Evolutionary conservation across 2,113 vertebrate species (phyloP), one percentile per base, ranked within the genome.

Genomic region (Thermophis baileyi): DNA sequence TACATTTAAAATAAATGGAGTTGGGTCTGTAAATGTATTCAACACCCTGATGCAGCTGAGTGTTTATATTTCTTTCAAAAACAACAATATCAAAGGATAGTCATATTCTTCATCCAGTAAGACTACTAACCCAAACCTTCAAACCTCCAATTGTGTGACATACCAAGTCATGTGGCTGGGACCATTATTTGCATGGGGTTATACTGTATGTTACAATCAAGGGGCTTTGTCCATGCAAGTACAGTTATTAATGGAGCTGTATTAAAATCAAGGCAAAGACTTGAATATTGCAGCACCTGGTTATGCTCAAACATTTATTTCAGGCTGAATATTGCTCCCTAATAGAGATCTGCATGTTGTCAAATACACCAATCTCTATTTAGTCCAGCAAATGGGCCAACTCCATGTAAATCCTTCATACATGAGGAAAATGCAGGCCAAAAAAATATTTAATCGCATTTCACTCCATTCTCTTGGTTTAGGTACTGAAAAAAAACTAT

Each of bases 1-100:
- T 1, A 6, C 47, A 86, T 46, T 46, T 46, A 0, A 30, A 74
- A 57, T 47, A 0, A 93, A 63, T 54, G 20, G 49, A 91, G 90
- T 89, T 4, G 22, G 0, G 46, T 49, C 20, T 92, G 94, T 44
- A 91, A 90, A 91, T 74, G 40, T 30, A 90, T 16, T 88, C 44
- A 49, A 51, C 16, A 51, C 30, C 14, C 35, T 46, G 25, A 0
- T 0, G 50, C 3, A 47, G 44, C 27, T 90, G 1, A n/a, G 51
- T 81, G 93, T 94, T 81, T 24, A 46, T 35, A 25, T 24, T 57
- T 89, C 18, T 49, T 94, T 93, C 18, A 90, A 90, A 86, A 27
- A 81, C 51, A 24, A 74, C 51, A 85, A 35, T 54, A 81, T n/a
- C 51, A 91, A 91, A 49, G 74, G 91, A 55, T 50, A 40, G 2